These are phyloP conservation scores for Pluvianellus socialis DNA, from an alignment of 2,113 vertebrate species.

Conservation along the genomic window DNA sequence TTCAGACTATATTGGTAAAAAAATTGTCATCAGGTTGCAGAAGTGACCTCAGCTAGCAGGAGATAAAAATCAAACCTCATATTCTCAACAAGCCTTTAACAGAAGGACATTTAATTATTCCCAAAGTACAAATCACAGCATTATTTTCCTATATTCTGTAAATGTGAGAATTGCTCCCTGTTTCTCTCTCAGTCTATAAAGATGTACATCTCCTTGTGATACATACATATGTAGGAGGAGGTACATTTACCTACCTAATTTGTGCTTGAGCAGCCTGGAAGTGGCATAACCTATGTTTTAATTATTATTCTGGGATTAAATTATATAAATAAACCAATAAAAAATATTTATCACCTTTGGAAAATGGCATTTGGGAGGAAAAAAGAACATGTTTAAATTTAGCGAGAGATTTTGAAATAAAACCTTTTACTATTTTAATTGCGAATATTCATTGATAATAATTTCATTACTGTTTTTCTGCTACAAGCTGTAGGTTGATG, in stretches of 20 bases:
- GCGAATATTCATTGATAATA: not conserved
- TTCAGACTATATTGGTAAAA: constrained; percentile 72
- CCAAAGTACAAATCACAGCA: not conserved
- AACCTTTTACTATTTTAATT: not conserved
- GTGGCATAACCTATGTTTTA: not conserved
- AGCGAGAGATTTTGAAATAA: not conserved
- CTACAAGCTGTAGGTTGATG: not conserved
- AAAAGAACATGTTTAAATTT: not conserved
- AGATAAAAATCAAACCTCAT: constrained; percentile 48
- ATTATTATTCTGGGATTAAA: not conserved
- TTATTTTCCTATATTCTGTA: not conserved
- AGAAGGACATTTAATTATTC: not conserved
- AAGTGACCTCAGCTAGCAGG: constrained; percentile 55
- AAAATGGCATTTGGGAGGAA: not conserved
- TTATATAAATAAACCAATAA: not conserved
- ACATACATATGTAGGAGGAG: not conserved
- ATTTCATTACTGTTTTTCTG: not conserved
- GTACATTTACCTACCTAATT: not conserved
- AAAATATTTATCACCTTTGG: not conserved
- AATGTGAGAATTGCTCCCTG: not conserved
- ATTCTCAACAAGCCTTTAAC: not conserved
- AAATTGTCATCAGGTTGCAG: constrained; percentile 58
- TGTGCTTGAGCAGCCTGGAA: not conserved
- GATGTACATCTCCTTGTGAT: not conserved
- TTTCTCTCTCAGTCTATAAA: not conserved